Conservation (phyloP, 53 echinoderm and acorn worm genomes). For the Zoroaster sp. region DNA sequence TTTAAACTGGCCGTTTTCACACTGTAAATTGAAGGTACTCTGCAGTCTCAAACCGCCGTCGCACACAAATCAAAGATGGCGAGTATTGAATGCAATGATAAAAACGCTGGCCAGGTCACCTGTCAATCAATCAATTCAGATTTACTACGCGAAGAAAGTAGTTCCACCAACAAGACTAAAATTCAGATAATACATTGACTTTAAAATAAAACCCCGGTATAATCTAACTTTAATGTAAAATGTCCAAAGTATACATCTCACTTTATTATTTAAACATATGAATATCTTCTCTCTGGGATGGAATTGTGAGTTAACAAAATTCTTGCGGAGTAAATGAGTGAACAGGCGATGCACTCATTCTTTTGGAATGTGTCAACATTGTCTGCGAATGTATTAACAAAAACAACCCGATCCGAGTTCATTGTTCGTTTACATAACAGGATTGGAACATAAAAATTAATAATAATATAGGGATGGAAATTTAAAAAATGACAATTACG, state of each 20-base stretch:
- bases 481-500: neutral
- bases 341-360: constrained; percentile 67
- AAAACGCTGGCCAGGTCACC: constrained; percentile 57
- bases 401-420: neutral
- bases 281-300: neutral
- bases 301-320: neutral
- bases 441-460: neutral
- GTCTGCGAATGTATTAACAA: constrained; percentile 36
- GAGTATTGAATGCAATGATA: constrained; percentile 46
- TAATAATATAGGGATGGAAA: neutral
- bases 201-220: neutral
- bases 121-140: constrained; percentile 67
- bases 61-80: constrained; percentile 52
- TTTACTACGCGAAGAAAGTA: constrained; percentile 53
- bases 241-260: neutral
- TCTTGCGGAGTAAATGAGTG: constrained; percentile 45
- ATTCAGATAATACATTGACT: neutral
- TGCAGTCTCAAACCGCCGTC: neutral
- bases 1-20: neutral
- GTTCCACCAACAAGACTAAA: neutral
- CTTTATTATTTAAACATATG: neutral
- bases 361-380: constrained; percentile 82
- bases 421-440: constrained; percentile 4
- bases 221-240: neutral
- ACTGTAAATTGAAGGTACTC: neutral